Evolutionary conservation across 23 tunicate genomes (phyloP).

Genomic region (Trididemnum clinides): DNA sequence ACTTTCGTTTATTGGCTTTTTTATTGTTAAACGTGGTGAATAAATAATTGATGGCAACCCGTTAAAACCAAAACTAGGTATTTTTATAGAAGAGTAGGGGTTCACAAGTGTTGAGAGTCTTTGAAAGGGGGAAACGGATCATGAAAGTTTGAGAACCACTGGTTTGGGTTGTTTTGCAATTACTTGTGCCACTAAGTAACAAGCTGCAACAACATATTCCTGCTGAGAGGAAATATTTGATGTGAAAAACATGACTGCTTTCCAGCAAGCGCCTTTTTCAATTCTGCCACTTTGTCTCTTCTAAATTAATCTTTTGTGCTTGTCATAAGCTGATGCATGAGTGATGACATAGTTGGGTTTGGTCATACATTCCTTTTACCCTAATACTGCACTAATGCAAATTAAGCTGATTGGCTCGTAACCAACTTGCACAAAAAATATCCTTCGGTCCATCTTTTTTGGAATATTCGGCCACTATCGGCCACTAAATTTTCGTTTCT

Average conservation of each 20-base stretch:
- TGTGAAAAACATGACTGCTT: conserved; percentile 37
- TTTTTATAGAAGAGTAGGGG: background rate
- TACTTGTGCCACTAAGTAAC: conserved; percentile 58
- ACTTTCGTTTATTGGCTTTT: too few relatives aligned
- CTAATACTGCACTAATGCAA: conserved; percentile 3
- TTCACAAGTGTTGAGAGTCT: conserved; percentile 5
- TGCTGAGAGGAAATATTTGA: conserved; percentile 38
- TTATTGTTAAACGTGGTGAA: too few relatives aligned
- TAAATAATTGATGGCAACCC: too few relatives aligned
- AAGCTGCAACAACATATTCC: conserved; percentile 46
- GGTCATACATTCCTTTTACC: background rate
- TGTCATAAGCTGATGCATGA: too few relatives aligned
- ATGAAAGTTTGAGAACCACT: too few relatives aligned
- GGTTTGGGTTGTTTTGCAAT: conserved; percentile 47
- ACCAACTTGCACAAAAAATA: conserved; percentile 8
- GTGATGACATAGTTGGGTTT: background rate
- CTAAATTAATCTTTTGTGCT: background rate
- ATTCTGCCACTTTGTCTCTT: conserved; percentile 7
- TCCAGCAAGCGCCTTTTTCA: conserved; percentile 14
- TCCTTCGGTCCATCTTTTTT: too few relatives aligned
- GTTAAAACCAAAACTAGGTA: too few relatives aligned
- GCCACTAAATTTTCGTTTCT: too few relatives aligned
- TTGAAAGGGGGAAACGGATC: conserved; percentile 28
- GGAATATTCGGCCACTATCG: background rate
- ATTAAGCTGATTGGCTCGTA: conserved; percentile 8